Percentiles rank a stretch among this genome's conserved stretches.
Evolutionary conservation across 2,113 vertebrate genomes (phyloP).

Genomic region (Chaetorhynchus papuensis): DNA sequence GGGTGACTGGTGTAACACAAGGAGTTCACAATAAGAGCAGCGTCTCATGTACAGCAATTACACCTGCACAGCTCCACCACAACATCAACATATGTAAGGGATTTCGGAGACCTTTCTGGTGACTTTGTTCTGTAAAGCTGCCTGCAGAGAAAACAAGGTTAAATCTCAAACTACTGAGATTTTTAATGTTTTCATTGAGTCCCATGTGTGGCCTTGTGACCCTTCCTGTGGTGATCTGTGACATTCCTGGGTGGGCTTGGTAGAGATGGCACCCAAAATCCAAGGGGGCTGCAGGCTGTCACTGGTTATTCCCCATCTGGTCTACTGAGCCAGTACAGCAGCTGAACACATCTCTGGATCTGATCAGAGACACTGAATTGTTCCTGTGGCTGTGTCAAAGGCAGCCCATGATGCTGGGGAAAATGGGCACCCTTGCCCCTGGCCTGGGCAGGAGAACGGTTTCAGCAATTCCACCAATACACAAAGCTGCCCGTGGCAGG

Average conservation of each 20-base stretch:
- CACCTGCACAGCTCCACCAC: background rate
- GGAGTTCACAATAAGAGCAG: background rate
- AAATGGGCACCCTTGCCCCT: fast-evolving
- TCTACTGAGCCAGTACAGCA: background rate
- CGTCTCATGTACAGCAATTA: background rate
- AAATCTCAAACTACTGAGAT: background rate
- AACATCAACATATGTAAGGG: background rate
- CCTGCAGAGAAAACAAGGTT: background rate
- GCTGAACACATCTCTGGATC: background rate
- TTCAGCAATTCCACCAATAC: fast-evolving
- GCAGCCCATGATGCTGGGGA: fast-evolving
- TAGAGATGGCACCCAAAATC: background rate
- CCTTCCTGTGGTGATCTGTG: background rate
- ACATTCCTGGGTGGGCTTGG: background rate
- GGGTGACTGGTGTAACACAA: background rate
- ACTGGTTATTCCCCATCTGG: fast-evolving
- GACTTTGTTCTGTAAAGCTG: background rate
- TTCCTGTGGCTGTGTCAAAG: background rate
- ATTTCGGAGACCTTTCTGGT: background rate
- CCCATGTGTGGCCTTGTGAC: background rate
- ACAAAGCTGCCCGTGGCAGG: fast-evolving
- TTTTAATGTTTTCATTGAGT: fast-evolving
- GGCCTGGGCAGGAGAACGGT: fast-evolving
- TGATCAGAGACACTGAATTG: background rate
- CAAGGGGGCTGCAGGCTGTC: background rate